A percentile compares a stretch with the other conserved stretches of the same genome.
phyloP scores from a whole-genome alignment of 2,797 vertebrate species.

The Muraenolepis orangiensis region DNA sequence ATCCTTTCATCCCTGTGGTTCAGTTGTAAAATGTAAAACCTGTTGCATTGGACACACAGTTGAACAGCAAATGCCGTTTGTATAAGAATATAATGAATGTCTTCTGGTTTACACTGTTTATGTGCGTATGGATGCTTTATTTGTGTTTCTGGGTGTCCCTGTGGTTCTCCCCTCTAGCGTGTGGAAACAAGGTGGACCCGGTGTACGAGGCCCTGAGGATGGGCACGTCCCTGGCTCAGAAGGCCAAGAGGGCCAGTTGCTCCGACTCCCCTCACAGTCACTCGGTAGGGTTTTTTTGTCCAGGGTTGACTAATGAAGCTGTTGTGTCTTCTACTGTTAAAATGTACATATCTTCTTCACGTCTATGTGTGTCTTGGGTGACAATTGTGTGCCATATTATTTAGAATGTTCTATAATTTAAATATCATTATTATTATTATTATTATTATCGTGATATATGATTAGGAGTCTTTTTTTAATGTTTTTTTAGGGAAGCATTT shows the following conservation, averaged over 20 bases:
- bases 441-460: background rate
- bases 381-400: background rate
- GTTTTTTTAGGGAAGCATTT: background rate
- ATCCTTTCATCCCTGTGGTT: background rate
- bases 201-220: slow-evolving; percentile 97
- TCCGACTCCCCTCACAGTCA: slow-evolving; percentile 90
- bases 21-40: background rate
- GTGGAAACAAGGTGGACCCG: slow-evolving; percentile 96
- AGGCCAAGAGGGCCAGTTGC: slow-evolving; percentile 87
- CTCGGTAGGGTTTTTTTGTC: slow-evolving; percentile 76
- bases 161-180: slow-evolving; percentile 72
- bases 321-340: background rate
- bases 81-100: background rate
- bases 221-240: slow-evolving; percentile 95
- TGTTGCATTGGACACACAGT: background rate
- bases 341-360: no score
- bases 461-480: background rate
- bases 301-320: background rate
- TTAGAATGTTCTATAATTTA: background rate
- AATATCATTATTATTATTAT: background rate
- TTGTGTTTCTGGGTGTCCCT: background rate
- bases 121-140: no score
- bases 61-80: background rate
- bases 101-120: background rate
- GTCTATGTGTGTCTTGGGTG: no score